Conservation (phyloP, 2,113 vertebrate species). For the Leiothrix lutea region DNA sequence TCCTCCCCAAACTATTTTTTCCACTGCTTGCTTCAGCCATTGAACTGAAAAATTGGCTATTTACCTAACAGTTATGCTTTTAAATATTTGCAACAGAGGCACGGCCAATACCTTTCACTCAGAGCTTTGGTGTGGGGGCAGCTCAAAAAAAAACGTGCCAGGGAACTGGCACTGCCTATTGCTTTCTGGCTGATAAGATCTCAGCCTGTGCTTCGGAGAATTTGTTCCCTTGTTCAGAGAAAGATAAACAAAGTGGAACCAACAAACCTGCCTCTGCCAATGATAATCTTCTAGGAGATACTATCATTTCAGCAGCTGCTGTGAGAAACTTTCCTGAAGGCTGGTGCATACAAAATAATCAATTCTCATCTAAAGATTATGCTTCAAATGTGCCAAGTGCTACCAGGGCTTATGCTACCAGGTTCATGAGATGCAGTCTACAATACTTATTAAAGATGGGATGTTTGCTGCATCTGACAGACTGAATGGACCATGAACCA, state of each 20-base stretch:
- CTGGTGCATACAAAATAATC: neutral
- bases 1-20: neutral
- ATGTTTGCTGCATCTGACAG: neutral
- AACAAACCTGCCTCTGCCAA: neutral
- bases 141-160: neutral
- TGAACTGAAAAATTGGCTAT: constrained; percentile 41
- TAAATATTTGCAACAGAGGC: neutral
- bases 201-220: neutral
- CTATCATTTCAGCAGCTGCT: neutral
- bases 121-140: neutral
- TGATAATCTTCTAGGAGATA: neutral
- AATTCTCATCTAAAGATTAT: neutral
- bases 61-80: neutral
- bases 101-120: neutral
- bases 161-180: neutral
- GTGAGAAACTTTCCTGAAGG: neutral
- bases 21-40: neutral
- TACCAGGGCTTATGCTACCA: neutral
- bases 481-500: neutral
- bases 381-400: neutral
- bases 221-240: neutral
- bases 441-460: neutral
- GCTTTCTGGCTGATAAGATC: neutral
- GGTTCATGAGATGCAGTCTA: neutral
- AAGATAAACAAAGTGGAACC: constrained; percentile 25